Evolutionary conservation across 1,140 invertebrate genomes (phyloP), one percentile per base, ranked within the genome.

Genomic region (Nomia melanderi): DNA sequence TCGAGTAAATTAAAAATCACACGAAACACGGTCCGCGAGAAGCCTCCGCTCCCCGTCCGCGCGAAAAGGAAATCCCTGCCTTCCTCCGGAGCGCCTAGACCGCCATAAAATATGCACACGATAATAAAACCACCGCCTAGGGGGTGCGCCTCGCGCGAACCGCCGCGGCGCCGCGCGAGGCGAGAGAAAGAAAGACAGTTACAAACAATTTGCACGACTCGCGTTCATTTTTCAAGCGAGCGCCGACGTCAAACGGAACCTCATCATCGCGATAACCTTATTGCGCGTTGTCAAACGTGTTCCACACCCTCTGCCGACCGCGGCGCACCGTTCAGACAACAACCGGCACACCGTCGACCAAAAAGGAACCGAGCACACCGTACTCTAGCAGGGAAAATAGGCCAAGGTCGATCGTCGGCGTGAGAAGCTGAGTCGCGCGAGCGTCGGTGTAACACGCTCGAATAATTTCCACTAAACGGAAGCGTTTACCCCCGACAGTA

Each of bases 391-490:
- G 3, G 8, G 36, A 54, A 74, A 65, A 74, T 74, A 17, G 62
- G 50, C 20, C 71, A 74, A 66, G 71, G 71, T 56, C 71, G 17
- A 41, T 65, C 31, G 41, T 12, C 41, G 41, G 11, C 6, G 31
- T 2, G 1, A 5, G 47, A 27, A 33, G 12, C n/a, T n/a, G n/a
- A n/a, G n/a, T n/a, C 20, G 60, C 27, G 31, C n/a, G 5, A 8
- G 33, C 23, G 12, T 2, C 5, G 14, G 41, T n/a, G n/a, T 7
- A 62, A 59, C 63, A 25, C 12, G 64, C 29, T 29, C 60, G 44
- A 75, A 75, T 76, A 76, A 76, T 76, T 47, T 59, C 31, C 31
- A 27, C 33, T 27, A 50, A 67, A 76, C 73, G 47, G 64, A 47
- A 47, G 33, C 64, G n/a, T 39, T 67, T 41, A 41, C 11, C 14